Conservation (phyloP, 2,888 invertebrate species). For the Vanessa cardui region DNA sequence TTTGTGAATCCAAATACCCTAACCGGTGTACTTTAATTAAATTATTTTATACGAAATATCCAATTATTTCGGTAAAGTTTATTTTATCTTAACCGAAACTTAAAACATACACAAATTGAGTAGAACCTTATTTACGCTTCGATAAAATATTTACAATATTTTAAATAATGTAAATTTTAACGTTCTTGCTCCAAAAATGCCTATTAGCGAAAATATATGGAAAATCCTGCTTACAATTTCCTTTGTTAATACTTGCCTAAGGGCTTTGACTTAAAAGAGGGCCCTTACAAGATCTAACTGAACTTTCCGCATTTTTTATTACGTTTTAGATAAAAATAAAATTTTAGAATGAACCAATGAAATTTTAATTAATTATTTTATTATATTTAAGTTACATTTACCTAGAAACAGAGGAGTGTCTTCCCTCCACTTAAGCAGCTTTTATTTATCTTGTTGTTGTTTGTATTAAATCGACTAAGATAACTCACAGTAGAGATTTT, state of each 20-base stretch:
- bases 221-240: slow-evolving; percentile 14
- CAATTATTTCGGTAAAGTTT: too few relatives aligned
- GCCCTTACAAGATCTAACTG: slow-evolving; percentile 19
- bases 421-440: too few relatives aligned
- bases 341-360: background rate
- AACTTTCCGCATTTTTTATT: slow-evolving; percentile 2
- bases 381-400: too few relatives aligned
- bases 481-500: too few relatives aligned
- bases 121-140: background rate
- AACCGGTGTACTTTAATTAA: too few relatives aligned
- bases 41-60: too few relatives aligned
- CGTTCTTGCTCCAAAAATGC: background rate
- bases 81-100: too few relatives aligned
- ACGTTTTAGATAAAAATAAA: background rate
- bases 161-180: slow-evolving; percentile 2
- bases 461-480: too few relatives aligned
- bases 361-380: background rate
- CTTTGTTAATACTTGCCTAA: slow-evolving; percentile 16
- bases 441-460: too few relatives aligned
- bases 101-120: background rate
- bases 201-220: slow-evolving; percentile 8
- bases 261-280: slow-evolving; percentile 21
- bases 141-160: background rate
- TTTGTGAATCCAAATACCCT: too few relatives aligned
- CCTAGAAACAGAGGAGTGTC: too few relatives aligned